Evolutionary conservation across 2,888 invertebrate genomes (phyloP), one percentile per base, ranked within the genome.

Genomic region (Crepidodera aurea): DNA sequence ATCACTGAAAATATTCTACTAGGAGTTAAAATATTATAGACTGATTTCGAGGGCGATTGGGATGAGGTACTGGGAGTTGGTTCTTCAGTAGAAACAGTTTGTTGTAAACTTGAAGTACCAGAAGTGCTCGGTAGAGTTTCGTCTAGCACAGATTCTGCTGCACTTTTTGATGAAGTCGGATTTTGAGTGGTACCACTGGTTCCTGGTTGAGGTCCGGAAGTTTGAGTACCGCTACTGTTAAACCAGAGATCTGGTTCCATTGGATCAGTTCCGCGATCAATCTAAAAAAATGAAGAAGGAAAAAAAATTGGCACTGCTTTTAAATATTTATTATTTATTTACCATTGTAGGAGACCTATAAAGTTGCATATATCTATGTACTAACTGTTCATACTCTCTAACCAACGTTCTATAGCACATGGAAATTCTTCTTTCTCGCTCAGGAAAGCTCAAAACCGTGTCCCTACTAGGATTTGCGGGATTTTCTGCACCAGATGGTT

Each of bases 201-300:
- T 12, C 25, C 12, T 3, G 58, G 51, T 40, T 62, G 51, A 4
- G 81, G 79, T 1, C 81, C 83, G 0, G 82, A 78, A 1, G 81
- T 78, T 18, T 83, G 82, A 54, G 82, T 82, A 44, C 12, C 84
- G 50, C 74, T 73, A 15, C 55, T 69, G 42, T 70, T 68, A 32
- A 69, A 71, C 29, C 72, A 74, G 10, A 77, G 73, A 61, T 86
- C 86, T 0, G 84, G 81, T 73, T 89, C 88, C 88, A 89, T 88
- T 0, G 89, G 88, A 75, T 90, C 89, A 0, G 89, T 89, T 2
- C 89, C 89, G 56, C 88, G 85, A 74, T 90, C 89, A 69, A 85
- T 88, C 89, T 89, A 75, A 25, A 76, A 69, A 4, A 32, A 37
- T 10, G 6, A 25, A 25, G 3, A 4, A 6, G 25, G 25, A 6